A percentile compares a stretch with the other conserved stretches of the same genome.
Conservation (phyloP, 2,888 invertebrate genomes). For the Trypoxylon attenuatum region DNA sequence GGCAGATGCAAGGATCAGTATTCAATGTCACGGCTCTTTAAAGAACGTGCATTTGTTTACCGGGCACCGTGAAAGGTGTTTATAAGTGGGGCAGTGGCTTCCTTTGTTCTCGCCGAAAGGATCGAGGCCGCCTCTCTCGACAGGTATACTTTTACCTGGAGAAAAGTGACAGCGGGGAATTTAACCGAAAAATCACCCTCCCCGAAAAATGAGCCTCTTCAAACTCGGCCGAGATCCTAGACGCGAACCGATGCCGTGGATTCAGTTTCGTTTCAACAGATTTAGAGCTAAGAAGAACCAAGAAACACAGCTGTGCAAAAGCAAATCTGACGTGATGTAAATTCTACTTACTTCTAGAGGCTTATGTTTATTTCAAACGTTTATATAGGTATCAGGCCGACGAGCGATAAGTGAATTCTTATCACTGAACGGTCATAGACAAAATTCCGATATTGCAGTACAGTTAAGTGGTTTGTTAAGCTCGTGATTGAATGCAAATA, state of each 20-base stretch:
- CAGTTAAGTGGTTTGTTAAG: no score
- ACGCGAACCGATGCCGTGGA: constrained; percentile 13
- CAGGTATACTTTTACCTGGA: constrained; percentile 31
- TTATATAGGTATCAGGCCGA: no score
- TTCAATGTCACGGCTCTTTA: constrained; percentile 16
- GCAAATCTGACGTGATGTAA: neutral
- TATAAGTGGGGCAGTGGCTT: constrained; percentile 59
- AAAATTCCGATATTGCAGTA: no score
- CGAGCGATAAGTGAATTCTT: no score
- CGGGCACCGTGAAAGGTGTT: constrained; percentile 59
- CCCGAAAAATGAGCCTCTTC: constrained; percentile 48
- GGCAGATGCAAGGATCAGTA: constrained; percentile 38
- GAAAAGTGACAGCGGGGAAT: constrained; percentile 54
- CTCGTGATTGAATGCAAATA: no score
- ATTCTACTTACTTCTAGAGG: no score
- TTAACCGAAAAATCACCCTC: constrained; percentile 60
- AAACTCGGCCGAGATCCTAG: constrained; percentile 30
- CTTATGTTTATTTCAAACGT: no score
- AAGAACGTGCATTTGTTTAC: constrained; percentile 53
- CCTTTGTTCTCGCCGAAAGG: constrained; percentile 60
- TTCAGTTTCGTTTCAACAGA: constrained; percentile 34
- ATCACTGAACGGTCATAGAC: no score
- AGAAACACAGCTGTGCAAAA: constrained; percentile 30
- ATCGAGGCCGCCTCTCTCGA: constrained; percentile 1
- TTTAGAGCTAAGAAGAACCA: constrained; percentile 27